phyloP scores from a whole-genome alignment of 1,140 invertebrate species.

The Riptortus pedestris region DNA sequence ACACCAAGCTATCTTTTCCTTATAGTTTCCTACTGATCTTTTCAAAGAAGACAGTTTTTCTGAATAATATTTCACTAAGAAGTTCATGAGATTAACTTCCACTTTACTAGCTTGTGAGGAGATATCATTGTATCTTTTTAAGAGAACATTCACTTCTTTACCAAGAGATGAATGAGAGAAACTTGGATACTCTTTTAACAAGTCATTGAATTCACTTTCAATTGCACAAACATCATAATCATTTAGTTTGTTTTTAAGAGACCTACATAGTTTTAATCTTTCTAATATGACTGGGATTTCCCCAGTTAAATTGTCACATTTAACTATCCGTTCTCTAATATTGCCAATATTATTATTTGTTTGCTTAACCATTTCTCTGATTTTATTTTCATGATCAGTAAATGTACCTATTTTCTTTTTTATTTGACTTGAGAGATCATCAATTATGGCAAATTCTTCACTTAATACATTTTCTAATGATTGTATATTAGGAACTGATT shows the following conservation, averaged over 20 bases:
- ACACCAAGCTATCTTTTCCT: conserved; percentile 89
- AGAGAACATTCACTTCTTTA: conserved; percentile 66
- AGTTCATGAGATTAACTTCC: conserved; percentile 62
- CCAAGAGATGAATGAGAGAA: conserved; percentile 57
- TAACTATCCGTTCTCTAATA: conserved; percentile 69
- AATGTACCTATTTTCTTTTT: conserved; percentile 56
- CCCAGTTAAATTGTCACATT: conserved; percentile 83
- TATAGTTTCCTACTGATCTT: conserved; percentile 62
- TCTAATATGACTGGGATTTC: conserved; percentile 72
- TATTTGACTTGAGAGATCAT: conserved; percentile 62
- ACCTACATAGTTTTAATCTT: conserved; percentile 60
- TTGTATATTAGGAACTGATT: conserved; percentile 55
- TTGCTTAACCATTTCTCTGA: conserved; percentile 59
- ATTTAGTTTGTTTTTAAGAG: conserved; percentile 56
- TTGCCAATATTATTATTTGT: conserved; percentile 56
- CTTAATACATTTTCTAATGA: conserved; percentile 57
- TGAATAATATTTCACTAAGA: conserved; percentile 76
- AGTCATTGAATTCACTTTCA: conserved; percentile 53
- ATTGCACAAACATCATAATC: conserved; percentile 53
- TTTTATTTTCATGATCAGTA: conserved; percentile 58
- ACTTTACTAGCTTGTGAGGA: conserved; percentile 66
- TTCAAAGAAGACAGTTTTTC: conserved; percentile 74
- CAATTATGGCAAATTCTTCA: conserved; percentile 66
- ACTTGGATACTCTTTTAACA: conserved; percentile 66
- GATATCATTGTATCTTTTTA: conserved; percentile 65